Conservation (phyloP, 1,140 invertebrate genomes). For the Anthonomus grandis region DNA sequence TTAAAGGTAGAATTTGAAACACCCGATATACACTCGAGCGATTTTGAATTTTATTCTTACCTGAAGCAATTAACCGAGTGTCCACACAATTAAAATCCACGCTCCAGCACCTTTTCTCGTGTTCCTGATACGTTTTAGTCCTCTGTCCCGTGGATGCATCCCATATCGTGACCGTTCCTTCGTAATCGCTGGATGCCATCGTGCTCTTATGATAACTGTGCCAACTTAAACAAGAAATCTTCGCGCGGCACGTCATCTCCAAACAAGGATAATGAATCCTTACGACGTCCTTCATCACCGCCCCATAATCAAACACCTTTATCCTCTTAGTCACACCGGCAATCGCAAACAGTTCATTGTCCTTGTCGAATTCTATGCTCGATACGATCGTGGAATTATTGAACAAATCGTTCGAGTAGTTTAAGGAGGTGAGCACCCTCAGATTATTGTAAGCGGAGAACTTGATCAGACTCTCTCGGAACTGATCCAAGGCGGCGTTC, state of each 20-base stretch:
- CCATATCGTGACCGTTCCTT: conserved; percentile 92
- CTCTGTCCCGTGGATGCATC: conserved; percentile 79
- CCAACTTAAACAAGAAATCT: conserved; percentile 95
- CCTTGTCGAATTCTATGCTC: conserved; percentile 96
- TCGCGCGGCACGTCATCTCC: conserved; percentile 92
- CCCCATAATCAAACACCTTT: conserved; percentile 88
- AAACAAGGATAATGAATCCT: conserved; percentile 90
- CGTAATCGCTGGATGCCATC: conserved; percentile 92
- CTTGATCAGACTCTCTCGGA: conserved; percentile 83
- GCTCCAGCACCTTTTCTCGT: conserved; percentile 95
- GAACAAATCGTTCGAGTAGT: conserved; percentile 82
- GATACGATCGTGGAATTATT: conserved; percentile 93
- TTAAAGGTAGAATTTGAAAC: no score
- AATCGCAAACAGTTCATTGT: conserved; percentile 94
- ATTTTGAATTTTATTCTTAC: conserved; percentile 4
- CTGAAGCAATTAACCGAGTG: conserved; percentile 83
- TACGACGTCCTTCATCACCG: conserved; percentile 75
- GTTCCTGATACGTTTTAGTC: conserved; percentile 78
- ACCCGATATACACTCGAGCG: no score
- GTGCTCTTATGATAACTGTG: conserved; percentile 86
- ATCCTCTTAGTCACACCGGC: conserved; percentile 95
- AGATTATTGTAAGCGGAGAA: conserved; percentile 83
- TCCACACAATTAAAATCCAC: conserved; percentile 95
- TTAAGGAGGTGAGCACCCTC: conserved; percentile 79
- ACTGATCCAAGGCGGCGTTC: conserved; percentile 67